Evolutionary conservation across 1,140 invertebrate genomes (phyloP), one percentile per base, ranked within the genome.

Genomic region (Paramacrobiotus metropolitanus): DNA sequence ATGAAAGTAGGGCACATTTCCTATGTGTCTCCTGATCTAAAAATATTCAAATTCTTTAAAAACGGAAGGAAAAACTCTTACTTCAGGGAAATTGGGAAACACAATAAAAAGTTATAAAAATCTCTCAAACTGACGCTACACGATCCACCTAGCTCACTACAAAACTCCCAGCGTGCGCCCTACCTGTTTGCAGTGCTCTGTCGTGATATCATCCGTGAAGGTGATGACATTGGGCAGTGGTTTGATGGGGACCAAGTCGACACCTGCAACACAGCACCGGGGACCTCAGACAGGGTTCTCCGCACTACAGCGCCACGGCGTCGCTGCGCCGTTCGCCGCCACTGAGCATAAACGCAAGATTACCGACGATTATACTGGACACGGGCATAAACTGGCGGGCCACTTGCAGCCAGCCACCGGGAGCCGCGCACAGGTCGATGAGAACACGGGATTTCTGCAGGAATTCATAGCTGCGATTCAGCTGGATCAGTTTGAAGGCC

Each of bases 361-460:
- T 72, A 77, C 82, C 83, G 61, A 98, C 78, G 2, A 97, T 86
- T 44, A 97, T 76, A 70, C 89, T 93, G 0, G 92, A 95, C 0
- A 96, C 80, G 0, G 94, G 93, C 87, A 97, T 97, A 72, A 94
- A 90, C 71, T 97, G 83, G 68, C 86, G 83, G 44, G 92, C 93
- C n/a, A 98, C 94, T 77, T 99, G 95, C 81, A 98, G 89, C 95
- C 95, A 99, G 68, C 95, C 94, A 72, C 95, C 95, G 3, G 95
- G 95, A 3, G 95, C 95, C 21, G 95, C 95, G 76, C 95, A 99
- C 44, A 99, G 76, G 81, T 99, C 95, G 65, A 99, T 81, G 65
- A 91, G 86, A 77, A 97, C 89, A 78, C 87, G 78, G 9, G 91
- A 89, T 68, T 84, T 86, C 79, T 97, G 88, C 1, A 99, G 74